Percentiles rank a stretch among this genome's conserved stretches.
phyloP scores from a whole-genome alignment of 2,113 vertebrate genomes.

The Pimephales promelas region DNA sequence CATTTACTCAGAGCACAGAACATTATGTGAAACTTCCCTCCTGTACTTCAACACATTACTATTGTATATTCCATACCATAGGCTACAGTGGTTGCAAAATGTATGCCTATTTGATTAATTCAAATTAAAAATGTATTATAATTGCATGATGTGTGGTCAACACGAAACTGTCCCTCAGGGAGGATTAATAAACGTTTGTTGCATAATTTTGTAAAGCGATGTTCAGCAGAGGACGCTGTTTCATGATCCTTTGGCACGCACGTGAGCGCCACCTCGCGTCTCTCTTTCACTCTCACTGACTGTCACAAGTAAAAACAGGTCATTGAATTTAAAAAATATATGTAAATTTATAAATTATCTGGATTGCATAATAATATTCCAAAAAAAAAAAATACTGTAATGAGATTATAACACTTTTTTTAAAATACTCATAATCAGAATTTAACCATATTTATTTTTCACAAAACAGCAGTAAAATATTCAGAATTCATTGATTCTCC shows the following conservation, averaged over 20 bases:
- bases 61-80: no score
- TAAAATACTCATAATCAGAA: no score
- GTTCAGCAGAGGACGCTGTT: conserved; percentile 20
- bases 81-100: neutral
- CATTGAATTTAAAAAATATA: neutral
- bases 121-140: neutral
- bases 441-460: no score
- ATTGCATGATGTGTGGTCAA: neutral
- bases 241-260: neutral
- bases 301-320: neutral
- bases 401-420: no score
- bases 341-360: neutral
- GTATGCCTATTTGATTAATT: neutral
- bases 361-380: no score
- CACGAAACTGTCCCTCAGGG: neutral
- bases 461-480: no score
- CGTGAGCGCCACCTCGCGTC: neutral
- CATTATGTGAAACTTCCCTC: neutral
- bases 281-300: no score
- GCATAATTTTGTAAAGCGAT: neutral
- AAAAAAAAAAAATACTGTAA: no score
- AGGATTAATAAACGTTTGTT: neutral
- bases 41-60: no score
- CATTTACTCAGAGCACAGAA: neutral
- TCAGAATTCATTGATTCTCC: no score